These are phyloP conservation scores for Apodemia zela DNA, from an alignment of 2,888 invertebrate genomes.

Conservation along the genomic window DNA sequence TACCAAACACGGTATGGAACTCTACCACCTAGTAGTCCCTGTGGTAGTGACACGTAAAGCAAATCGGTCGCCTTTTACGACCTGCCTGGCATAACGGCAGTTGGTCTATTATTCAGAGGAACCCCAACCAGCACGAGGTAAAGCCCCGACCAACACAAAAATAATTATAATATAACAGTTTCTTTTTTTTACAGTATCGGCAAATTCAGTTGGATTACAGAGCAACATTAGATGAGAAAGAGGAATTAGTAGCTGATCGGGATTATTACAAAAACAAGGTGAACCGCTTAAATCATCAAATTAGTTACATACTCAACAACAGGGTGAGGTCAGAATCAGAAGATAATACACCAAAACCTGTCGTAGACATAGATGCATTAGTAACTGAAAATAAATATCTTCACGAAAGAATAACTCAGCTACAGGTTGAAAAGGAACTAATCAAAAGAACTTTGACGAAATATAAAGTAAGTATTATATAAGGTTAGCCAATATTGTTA, in stretches of 20 bases:
- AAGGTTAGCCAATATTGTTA: neutral
- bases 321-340: slow-evolving; percentile 62
- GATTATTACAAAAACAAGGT: slow-evolving; percentile 92
- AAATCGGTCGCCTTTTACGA: too few species aligned
- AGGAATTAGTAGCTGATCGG: slow-evolving; percentile 88
- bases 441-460: slow-evolving; percentile 86
- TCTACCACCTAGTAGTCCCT: too few species aligned
- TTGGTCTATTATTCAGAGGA: too few species aligned
- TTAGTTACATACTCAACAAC: slow-evolving; percentile 82
- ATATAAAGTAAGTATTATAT: slow-evolving; percentile 84
- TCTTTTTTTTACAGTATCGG: slow-evolving; percentile 75
- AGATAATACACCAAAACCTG: slow-evolving; percentile 54
- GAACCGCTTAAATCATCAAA: slow-evolving; percentile 89
- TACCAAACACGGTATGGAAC: too few species aligned
- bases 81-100: too few species aligned
- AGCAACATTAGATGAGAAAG: slow-evolving; percentile 90
- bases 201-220: slow-evolving; percentile 89
- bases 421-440: slow-evolving; percentile 89
- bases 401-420: slow-evolving; percentile 88
- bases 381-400: slow-evolving; percentile 91
- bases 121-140: too few species aligned
- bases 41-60: too few species aligned
- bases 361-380: slow-evolving; percentile 89
- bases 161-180: neutral
- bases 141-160: too few species aligned